Evolutionary conservation across 2,113 vertebrate species (phyloP).

Genomic region (Sapajus apella): DNA sequence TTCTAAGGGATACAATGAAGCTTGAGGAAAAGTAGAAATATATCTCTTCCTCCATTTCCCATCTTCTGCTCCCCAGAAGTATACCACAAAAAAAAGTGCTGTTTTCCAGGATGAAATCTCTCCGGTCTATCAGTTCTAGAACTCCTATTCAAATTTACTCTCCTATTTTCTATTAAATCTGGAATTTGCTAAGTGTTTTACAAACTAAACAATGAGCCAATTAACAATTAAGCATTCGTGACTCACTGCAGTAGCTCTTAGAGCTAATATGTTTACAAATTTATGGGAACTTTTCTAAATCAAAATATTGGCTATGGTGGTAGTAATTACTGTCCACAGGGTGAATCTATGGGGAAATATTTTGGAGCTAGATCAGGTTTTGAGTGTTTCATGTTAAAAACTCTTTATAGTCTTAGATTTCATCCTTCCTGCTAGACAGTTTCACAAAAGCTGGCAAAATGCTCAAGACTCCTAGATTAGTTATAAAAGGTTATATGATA

Average conservation of each 20-base stretch:
- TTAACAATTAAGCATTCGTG: conserved; percentile 24
- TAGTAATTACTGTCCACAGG: neutral
- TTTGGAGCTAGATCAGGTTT: neutral
- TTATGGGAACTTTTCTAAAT: neutral
- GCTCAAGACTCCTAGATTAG: neutral
- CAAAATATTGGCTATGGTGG: neutral
- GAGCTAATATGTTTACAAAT: conserved; percentile 38
- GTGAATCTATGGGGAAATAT: neutral
- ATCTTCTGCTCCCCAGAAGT: neutral
- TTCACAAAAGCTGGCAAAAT: neutral
- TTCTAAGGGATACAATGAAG: neutral
- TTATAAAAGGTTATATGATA: neutral
- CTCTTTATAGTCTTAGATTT: neutral
- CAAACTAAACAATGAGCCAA: conserved; percentile 2
- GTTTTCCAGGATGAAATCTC: neutral
- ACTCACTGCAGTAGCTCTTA: neutral
- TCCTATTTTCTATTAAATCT: neutral
- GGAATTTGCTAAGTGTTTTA: conserved; percentile 49
- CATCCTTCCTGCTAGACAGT: neutral
- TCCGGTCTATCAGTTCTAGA: neutral
- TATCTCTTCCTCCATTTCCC: neutral
- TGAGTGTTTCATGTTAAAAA: neutral
- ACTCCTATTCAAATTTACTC: neutral
- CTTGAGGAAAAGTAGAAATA: neutral
- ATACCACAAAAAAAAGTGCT: neutral